Conservation (phyloP, 2,113 vertebrate species). For the Anser cygnoides region DNA sequence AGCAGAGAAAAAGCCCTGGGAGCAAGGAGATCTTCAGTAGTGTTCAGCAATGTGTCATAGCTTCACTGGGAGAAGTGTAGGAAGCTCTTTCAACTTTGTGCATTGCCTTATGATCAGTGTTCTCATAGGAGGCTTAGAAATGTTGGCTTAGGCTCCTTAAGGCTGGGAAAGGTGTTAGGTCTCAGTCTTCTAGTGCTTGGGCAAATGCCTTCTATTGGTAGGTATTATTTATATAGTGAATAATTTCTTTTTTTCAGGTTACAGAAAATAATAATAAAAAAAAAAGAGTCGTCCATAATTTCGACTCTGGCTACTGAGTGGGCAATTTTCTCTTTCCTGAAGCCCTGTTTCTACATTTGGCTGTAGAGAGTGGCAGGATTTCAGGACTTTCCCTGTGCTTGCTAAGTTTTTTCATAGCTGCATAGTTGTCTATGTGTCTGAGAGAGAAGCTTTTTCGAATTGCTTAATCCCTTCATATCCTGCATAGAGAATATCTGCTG, state of each 20-base stretch:
- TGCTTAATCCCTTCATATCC: not conserved
- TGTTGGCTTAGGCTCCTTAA: not conserved
- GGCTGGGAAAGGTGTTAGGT: not conserved
- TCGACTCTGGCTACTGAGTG: accelerated
- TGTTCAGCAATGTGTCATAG: not conserved
- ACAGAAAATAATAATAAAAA: not conserved
- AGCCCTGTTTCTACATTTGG: not conserved
- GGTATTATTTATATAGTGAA: not conserved
- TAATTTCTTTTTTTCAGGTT: not conserved
- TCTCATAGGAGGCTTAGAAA: not conserved
- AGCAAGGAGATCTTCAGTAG: not conserved
- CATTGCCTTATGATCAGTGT: not conserved
- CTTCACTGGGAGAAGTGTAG: accelerated
- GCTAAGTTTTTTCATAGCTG: not conserved
- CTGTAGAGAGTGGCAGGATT: not conserved
- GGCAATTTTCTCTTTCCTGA: not conserved
- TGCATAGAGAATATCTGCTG: not conserved
- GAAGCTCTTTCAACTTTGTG: not conserved
- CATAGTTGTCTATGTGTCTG: not conserved
- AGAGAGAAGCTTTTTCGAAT: not conserved
- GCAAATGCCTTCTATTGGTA: not conserved
- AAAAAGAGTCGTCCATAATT: not conserved
- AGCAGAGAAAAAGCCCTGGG: not conserved
- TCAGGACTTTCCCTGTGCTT: not conserved
- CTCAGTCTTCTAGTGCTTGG: not conserved